phyloP scores from a whole-genome alignment of 2,113 vertebrate genomes.

The Microtus ochrogaster region DNA sequence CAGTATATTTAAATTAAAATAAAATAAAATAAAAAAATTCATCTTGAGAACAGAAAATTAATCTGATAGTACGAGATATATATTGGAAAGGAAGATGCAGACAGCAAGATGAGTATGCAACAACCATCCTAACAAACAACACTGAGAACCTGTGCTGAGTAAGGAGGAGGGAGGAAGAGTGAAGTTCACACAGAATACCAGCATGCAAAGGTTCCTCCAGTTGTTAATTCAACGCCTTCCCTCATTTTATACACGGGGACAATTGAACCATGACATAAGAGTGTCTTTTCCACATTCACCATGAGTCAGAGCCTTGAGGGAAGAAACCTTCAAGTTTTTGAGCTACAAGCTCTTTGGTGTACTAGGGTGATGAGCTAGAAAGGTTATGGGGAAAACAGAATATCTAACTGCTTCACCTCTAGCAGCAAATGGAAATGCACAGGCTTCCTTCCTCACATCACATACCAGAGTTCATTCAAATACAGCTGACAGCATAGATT shows the following conservation, averaged over 20 bases:
- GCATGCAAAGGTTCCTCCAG: not conserved
- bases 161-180: not conserved
- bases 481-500: not conserved
- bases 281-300: not conserved
- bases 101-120: not conserved
- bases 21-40: not conserved
- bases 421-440: not conserved
- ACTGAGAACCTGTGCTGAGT: not conserved
- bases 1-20: not conserved
- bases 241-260: not conserved
- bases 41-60: constrained; percentile 36
- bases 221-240: not conserved
- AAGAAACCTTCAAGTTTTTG: not conserved
- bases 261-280: not conserved
- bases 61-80: not conserved
- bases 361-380: not conserved
- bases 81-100: not conserved
- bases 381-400: not conserved
- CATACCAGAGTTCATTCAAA: not conserved
- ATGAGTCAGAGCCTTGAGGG: not conserved
- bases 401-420: not conserved
- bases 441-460: not conserved
- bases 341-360: not conserved
- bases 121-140: not conserved
- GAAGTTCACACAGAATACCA: not conserved